phyloP scores from a whole-genome alignment of 1,140 invertebrate genomes.

The Heliconius nattereri region DNA sequence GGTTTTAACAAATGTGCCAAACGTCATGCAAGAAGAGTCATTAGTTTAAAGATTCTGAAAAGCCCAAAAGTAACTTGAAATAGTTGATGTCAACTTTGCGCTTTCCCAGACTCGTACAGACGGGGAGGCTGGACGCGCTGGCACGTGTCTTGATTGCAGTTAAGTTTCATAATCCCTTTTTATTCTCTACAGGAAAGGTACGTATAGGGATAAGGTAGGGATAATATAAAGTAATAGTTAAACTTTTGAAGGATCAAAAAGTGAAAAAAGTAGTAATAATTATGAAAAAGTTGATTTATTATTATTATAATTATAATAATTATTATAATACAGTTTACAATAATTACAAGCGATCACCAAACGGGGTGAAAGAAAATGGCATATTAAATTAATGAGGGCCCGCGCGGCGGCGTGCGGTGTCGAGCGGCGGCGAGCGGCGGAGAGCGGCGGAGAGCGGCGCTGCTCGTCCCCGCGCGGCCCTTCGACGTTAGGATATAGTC shows the following conservation, averaged over 20 bases:
- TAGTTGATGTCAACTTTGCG: too few species aligned
- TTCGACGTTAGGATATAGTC: constrained; percentile 75
- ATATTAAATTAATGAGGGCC: constrained; percentile 76
- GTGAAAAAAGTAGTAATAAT: constrained; percentile 74
- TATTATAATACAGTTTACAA: constrained; percentile 82
- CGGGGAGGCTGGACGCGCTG: too few species aligned
- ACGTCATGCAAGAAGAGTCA: too few species aligned
- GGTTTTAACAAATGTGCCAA: too few species aligned
- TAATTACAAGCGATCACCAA: constrained; percentile 81
- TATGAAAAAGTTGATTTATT: constrained; percentile 81
- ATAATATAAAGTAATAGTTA: not conserved
- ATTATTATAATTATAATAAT: constrained; percentile 79
- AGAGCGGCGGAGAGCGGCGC: too few species aligned
- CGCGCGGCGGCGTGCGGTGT: constrained; percentile 47
- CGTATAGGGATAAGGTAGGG: too few species aligned
- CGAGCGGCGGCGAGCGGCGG: constrained; percentile 39
- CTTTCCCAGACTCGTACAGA: too few species aligned
- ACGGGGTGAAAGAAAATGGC: constrained; percentile 80
- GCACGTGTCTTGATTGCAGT: too few species aligned
- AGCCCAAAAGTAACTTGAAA: too few species aligned
- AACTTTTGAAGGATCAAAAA: constrained; percentile 29
- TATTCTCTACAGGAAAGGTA: not conserved
- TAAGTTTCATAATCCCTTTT: too few species aligned
- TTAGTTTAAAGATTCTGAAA: too few species aligned
- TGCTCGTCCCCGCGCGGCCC: constrained; percentile 20